Conservation (phyloP, 2,113 vertebrate species). For the Eidolon helvum region DNA sequence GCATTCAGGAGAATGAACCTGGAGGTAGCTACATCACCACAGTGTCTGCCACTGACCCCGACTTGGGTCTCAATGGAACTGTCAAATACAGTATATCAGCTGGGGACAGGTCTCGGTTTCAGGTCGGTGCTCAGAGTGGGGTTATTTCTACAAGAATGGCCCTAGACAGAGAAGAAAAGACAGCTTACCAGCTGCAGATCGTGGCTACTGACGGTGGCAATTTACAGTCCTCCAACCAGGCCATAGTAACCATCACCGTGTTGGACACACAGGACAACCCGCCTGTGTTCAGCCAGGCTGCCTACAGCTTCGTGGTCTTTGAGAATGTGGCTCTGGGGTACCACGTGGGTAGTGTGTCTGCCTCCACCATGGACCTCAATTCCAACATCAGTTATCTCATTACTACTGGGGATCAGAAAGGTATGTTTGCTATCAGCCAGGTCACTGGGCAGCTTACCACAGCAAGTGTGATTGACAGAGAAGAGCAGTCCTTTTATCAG, state of each 20-base stretch:
- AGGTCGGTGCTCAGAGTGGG: constrained; percentile 90
- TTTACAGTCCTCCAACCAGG: constrained; percentile 90
- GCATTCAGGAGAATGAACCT: constrained; percentile 96
- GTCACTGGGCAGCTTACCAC: constrained; percentile 91
- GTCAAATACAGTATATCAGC: constrained; percentile 93
- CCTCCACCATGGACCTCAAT: constrained; percentile 94
- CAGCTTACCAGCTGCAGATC: constrained; percentile 93
- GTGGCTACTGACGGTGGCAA: constrained; percentile 93
- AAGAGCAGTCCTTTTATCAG: constrained; percentile 95
- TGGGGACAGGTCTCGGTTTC: constrained; percentile 93
- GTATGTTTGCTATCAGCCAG: constrained; percentile 89
- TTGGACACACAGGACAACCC: constrained; percentile 97
- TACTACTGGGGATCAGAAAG: constrained; percentile 93
- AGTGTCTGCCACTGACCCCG: constrained; percentile 93
- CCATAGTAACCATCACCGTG: constrained; percentile 95
- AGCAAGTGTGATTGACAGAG: constrained; percentile 91
- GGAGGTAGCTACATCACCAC: constrained; percentile 90
- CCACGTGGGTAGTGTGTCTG: constrained; percentile 93
- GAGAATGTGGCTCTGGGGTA: constrained; percentile 92
- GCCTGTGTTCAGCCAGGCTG: constrained; percentile 91
- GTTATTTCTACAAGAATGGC: constrained; percentile 91
- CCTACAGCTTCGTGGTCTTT: constrained; percentile 98
- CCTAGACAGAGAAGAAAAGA: constrained; percentile 96
- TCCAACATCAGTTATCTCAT: constrained; percentile 97
- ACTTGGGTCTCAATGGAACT: constrained; percentile 93